Base-by-base conservation (phyloP, 2,797 vertebrate species). In the Amazona ochrocephala region DNA sequence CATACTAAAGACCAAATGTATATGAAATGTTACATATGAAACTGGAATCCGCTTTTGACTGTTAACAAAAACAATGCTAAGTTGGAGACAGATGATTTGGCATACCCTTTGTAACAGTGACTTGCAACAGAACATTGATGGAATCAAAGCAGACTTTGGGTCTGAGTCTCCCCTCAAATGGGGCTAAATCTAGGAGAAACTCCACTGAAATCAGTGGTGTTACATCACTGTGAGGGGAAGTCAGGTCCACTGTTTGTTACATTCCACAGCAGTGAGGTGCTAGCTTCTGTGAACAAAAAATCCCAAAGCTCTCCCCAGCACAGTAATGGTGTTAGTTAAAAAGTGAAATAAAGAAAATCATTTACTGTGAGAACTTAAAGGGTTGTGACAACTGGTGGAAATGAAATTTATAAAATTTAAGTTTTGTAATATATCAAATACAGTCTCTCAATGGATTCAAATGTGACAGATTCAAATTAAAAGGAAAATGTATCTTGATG, bases 1-100 rank as follows among this genome's bases (percentile, higher is more conserved):
- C 99, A 99, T 98, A 98, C 99, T 99, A 89, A 95, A 97, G 97
- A 97, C 30, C 53, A 97, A 97, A 97, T 51, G 93, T 37, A 97
- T 64, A 90, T 76, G 77, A 96, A 95, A 94, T 62, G 83, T 97
- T 97, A 96, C 97, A 86, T 47, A 83, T 71, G 93, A 85, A 89
- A 73, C 5, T 39, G 65, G 30, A 66, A 91, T 71, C 51, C 5
- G 3, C 54, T 86, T 78, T 37, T 54, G 54, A 95, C 42, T 56
- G 83, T 86, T 75, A 90, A 92, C 78, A 78, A 86, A 82, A 95
- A 53, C 68, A 93, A 42, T 10, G 58, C 32, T 67, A 76, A 93
- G 62, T 74, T 41, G 23, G 12, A 91, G 58, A 97, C 39, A 76
- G 60, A 92, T 84, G 72, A 91, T 62, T 92, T 93, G 87, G 27